These are phyloP conservation scores for Rostratula benghalensis DNA, from an alignment of 2,113 vertebrate species.

Conservation along the genomic window DNA sequence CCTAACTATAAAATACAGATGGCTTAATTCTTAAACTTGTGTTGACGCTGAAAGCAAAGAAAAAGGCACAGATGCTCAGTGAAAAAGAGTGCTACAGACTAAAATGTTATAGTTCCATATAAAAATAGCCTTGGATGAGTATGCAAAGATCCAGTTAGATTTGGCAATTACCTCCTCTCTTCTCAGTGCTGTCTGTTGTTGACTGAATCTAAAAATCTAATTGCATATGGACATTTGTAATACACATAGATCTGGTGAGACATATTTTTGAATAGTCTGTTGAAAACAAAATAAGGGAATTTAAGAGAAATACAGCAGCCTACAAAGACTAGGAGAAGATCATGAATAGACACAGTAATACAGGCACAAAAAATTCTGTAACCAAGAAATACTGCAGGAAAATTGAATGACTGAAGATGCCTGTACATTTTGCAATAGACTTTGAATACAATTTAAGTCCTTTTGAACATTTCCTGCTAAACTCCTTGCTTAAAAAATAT, in stretches of 20 bases:
- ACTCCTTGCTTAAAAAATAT: too few species aligned
- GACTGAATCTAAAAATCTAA: background rate
- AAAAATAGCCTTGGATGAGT: background rate
- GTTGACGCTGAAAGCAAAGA: background rate
- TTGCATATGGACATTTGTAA: accelerated
- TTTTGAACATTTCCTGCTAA: background rate
- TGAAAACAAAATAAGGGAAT: background rate
- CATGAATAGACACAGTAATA: background rate
- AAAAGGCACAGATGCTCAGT: background rate
- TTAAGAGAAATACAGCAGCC: background rate
- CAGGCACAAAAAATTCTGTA: background rate
- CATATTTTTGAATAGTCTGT: background rate
- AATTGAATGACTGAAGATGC: background rate
- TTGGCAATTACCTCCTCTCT: background rate
- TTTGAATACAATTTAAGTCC: background rate
- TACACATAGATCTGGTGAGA: accelerated
- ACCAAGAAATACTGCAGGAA: background rate
- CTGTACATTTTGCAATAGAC: background rate
- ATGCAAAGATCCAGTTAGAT: background rate
- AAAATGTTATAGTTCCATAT: background rate
- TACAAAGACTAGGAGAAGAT: background rate
- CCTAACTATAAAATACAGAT: background rate
- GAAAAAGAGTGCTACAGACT: background rate
- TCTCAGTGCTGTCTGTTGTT: background rate
- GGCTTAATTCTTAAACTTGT: background rate